Evolutionary conservation across 2,113 vertebrate genomes (phyloP).

Genomic region (Ramphastos sulfuratus): DNA sequence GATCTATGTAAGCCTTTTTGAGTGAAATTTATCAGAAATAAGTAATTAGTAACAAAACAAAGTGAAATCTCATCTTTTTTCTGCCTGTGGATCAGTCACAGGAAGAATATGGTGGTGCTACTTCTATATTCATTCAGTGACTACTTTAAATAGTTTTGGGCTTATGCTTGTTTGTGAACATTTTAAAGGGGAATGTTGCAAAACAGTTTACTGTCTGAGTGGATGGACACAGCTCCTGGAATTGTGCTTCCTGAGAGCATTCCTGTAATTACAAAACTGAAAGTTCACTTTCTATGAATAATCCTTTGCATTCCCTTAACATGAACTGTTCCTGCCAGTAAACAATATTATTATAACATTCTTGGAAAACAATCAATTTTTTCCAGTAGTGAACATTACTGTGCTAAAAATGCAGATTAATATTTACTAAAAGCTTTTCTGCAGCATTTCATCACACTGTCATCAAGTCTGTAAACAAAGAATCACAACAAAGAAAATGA

Average conservation of each 20-base stretch:
- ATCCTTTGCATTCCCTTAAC: neutral
- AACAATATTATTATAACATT: neutral
- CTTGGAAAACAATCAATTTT: conserved; percentile 27
- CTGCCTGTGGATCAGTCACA: neutral
- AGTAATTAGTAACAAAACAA: neutral
- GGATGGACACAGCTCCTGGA: conserved; percentile 3
- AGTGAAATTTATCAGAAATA: neutral
- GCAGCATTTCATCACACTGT: neutral
- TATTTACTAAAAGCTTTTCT: conserved; percentile 23
- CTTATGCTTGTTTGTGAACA: neutral
- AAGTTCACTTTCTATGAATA: conserved; percentile 20
- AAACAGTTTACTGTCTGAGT: neutral
- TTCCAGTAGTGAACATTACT: neutral
- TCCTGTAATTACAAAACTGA: conserved; percentile 3
- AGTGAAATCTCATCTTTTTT: neutral
- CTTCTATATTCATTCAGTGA: neutral
- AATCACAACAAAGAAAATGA: neutral
- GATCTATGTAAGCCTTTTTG: neutral
- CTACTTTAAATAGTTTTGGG: neutral
- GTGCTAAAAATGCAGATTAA: conserved; percentile 12
- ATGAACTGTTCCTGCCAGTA: neutral
- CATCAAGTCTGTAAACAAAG: neutral
- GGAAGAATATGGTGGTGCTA: neutral
- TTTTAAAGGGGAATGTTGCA: neutral
- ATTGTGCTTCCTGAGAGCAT: neutral